Evolutionary conservation across 2,113 vertebrate genomes (phyloP), one percentile per base, ranked within the genome.

Genomic region (Psilopogon haemacephalus): DNA sequence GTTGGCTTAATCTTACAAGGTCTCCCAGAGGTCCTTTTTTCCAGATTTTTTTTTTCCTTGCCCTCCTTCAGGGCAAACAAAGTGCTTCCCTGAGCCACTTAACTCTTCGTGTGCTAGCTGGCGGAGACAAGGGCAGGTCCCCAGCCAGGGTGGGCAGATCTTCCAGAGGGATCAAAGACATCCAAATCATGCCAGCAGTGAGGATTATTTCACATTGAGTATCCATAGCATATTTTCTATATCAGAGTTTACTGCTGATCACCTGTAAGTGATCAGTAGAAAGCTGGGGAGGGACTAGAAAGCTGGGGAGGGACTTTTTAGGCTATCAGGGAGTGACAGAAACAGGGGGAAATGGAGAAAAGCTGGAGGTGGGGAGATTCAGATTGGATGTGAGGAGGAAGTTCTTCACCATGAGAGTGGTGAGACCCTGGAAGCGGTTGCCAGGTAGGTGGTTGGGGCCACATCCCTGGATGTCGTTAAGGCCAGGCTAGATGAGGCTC

Each of bases 1-100:
- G 70, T 88, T 94, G 95, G 85, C 86, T 91, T 77, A 32, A 94
- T 91, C 77, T 72, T 58, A 64, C 77, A 77, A 90, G 84, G 86
- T 94, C 84, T 95, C 95, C 76, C 89, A 95, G 73, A 91, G 92
- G 72, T 91, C 78, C 68, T 86, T 93, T 90, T 62, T 59, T 15
- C 64, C 87, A 73, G 79, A 40, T 63, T 91, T 86, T 50, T 86
- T 69, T 65, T 67, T 86, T 91, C 52, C 60, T 81, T 60, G 44
- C 30, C 55, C 37, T 30, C 20, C 73, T 60, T 83, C 85, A 91
- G 85, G 84, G 82, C 79, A 89, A 90, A 75, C 27, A 13, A 82
- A 94, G 63, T 24, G 81, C 40, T 85, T 74, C 82, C 74, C 84
- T 67, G 77, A 94, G 88, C 63, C 5, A 9, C 58, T 91, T 42